Evolutionary conservation across 2,888 invertebrate species (phyloP), one percentile per base, ranked within the genome.

Genomic region (Cryptosula pallasiana): DNA sequence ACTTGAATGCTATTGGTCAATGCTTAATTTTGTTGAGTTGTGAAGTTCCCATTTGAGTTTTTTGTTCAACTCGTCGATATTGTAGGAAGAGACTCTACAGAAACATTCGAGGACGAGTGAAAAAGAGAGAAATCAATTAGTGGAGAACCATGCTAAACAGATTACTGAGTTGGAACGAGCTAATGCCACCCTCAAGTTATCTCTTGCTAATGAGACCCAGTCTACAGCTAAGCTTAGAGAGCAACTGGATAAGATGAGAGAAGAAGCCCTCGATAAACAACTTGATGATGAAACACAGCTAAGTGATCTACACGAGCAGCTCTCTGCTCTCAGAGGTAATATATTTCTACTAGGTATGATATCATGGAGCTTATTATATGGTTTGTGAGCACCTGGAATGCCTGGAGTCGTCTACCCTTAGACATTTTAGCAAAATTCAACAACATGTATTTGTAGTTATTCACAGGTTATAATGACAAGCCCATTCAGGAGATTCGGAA

Each of bases 191-290:
- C 32, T 63, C 25, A 63, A 20, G 5, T 32, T 63, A 32, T 63
- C 63, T 13, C 32, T 63, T 9, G 63, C 63, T 32, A 63, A 27
- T 2, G 63, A 63, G 34, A 32, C 63, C 16, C 63, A 63, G 32
- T 3, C 63, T 13, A 5, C 32, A 13, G 34, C n/a, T 32, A 63
- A 63, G 63, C 25, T 63, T 32, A 63, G 27, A 32, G 63, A 63
- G 32, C 29, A 63, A n/a, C 32, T 63, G 9, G 63, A 63, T 32
- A 5, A 16, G 9, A 13, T 63, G 29, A 27, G 63, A 32, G 63
- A 63, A 32, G 63, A 63, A 34, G 63, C 63, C 2, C 63, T 63
- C 27, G 63, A 63, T n/a, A 63, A 63, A 34, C 63, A 63, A 27
- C 34, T 63, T 2, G 63, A 63, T 34, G 63, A 63, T 32, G 63